A percentile compares a stretch with the other conserved stretches of the same genome.
phyloP scores from a whole-genome alignment of 2,797 vertebrate genomes.

The Microctenopoma lineatum region DNA sequence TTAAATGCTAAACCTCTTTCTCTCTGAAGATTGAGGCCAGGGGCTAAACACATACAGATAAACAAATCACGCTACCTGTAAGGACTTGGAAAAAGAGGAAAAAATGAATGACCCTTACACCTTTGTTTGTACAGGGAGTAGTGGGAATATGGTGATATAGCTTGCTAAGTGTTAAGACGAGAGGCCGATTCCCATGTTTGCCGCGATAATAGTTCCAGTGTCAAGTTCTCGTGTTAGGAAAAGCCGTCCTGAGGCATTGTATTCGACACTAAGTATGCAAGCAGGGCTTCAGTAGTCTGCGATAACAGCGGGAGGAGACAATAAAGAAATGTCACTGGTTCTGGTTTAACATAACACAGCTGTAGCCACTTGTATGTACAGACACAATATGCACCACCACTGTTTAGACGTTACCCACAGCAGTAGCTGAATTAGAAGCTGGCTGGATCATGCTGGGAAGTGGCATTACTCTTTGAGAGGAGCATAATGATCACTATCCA shows the following conservation, averaged over 20 bases:
- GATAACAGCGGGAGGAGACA: constrained; percentile 40
- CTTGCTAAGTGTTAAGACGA: constrained; percentile 76
- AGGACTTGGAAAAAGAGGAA: constrained; percentile 83
- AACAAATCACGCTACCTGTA: constrained; percentile 87
- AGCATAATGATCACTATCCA: constrained; percentile 81
- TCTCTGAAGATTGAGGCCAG: constrained; percentile 77
- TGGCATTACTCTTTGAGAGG: constrained; percentile 81
- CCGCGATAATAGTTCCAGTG: constrained; percentile 65
- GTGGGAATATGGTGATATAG: constrained; percentile 81
- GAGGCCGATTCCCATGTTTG: constrained; percentile 81
- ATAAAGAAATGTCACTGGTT: constrained; percentile 49
- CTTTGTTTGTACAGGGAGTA: constrained; percentile 81
- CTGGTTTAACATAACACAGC: constrained; percentile 45
- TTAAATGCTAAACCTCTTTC: constrained; percentile 84
- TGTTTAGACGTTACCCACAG: constrained; percentile 50
- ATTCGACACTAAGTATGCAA: constrained; percentile 38
- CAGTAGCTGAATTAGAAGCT: constrained; percentile 70
- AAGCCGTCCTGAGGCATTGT: constrained; percentile 38
- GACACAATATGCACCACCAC: constrained; percentile 42
- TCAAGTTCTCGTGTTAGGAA: constrained; percentile 31
- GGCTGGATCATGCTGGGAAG: constrained; percentile 72
- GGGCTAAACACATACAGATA: constrained; percentile 83
- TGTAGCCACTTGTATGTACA: constrained; percentile 47
- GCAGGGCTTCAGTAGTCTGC: constrained; percentile 34
- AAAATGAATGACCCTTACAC: constrained; percentile 87